Percentiles rank a stretch among this genome's conserved stretches.
Evolutionary conservation across 2,113 vertebrate species (phyloP).

Genomic region (Recurvirostra avosetta): DNA sequence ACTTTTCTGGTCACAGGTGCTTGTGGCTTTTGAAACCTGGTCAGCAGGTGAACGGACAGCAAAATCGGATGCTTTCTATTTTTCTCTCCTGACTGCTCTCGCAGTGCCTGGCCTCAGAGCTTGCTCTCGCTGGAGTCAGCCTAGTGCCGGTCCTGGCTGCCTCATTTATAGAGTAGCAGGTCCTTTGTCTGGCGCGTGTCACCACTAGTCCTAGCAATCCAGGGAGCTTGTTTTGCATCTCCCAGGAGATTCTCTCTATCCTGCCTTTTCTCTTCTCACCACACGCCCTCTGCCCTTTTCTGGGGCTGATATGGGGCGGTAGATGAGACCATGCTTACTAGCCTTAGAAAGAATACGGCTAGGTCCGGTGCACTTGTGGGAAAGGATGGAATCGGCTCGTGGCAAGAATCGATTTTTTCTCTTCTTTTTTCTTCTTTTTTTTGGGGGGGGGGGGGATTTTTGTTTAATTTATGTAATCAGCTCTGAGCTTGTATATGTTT

Average conservation of each 20-base stretch:
- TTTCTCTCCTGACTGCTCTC: neutral
- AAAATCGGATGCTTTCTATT: neutral
- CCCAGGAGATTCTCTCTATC: conserved; percentile 65
- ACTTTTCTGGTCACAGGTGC: conserved; percentile 18
- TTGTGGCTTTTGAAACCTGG: neutral
- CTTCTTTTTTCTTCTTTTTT: fast-evolving
- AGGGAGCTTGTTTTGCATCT: conserved; percentile 65
- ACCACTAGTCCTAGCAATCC: conserved; percentile 69
- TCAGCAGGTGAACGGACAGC: neutral
- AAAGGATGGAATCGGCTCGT: fast-evolving
- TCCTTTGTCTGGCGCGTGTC: conserved; percentile 86
- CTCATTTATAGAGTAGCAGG: conserved; percentile 82
- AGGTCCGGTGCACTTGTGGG: neutral
- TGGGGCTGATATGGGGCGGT: neutral
- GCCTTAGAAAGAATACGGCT: neutral
- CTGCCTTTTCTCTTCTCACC: neutral
- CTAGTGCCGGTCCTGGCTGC: conserved; percentile 8
- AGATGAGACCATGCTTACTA: neutral
- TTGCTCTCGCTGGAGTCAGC: conserved; percentile 19
- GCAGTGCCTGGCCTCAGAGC: neutral
- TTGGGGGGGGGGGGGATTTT: neutral
- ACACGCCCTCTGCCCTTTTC: neutral
- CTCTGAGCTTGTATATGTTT: neutral
- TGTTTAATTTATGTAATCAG: neutral
- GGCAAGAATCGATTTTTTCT: neutral